These are phyloP conservation scores for Lutjanus argentimaculatus DNA, from an alignment of 2,797 vertebrate genomes.

Conservation along the genomic window DNA sequence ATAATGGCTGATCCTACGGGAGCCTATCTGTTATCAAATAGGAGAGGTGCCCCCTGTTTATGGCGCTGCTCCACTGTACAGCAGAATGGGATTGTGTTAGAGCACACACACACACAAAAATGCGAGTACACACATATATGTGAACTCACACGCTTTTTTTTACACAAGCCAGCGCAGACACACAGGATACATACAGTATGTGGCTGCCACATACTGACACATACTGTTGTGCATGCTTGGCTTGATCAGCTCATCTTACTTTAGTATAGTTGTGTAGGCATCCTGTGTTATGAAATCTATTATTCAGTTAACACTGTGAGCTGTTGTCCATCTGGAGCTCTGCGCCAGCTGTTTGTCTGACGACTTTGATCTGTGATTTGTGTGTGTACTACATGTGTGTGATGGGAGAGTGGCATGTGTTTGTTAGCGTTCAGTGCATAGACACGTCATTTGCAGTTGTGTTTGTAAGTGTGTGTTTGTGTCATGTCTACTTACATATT, in stretches of 20 bases:
- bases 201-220: constrained; percentile 35
- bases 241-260: constrained; percentile 80
- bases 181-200: constrained; percentile 15
- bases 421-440: constrained; percentile 31
- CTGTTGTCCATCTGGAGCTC: constrained; percentile 77
- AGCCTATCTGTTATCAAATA: constrained; percentile 95
- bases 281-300: constrained; percentile 89
- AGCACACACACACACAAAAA: constrained; percentile 23
- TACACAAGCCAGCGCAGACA: constrained; percentile 20
- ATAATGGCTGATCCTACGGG: constrained; percentile 95
- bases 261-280: constrained; percentile 82
- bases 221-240: constrained; percentile 69
- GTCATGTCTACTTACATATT: constrained; percentile 15
- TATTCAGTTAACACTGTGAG: constrained; percentile 91
- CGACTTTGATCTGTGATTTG: constrained; percentile 35
- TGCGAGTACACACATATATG: constrained; percentile 39
- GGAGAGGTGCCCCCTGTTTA: constrained; percentile 85
- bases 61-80: constrained; percentile 71
- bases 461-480: constrained; percentile 15
- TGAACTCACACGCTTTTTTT: constrained; percentile 22
- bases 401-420: constrained; percentile 54
- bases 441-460: constrained; percentile 46
- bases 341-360: constrained; percentile 66
- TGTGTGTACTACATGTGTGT: constrained; percentile 45
- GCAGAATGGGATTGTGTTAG: constrained; percentile 61